Conservation (phyloP, 2,888 invertebrate genomes). For the Hecatera dysodea region DNA sequence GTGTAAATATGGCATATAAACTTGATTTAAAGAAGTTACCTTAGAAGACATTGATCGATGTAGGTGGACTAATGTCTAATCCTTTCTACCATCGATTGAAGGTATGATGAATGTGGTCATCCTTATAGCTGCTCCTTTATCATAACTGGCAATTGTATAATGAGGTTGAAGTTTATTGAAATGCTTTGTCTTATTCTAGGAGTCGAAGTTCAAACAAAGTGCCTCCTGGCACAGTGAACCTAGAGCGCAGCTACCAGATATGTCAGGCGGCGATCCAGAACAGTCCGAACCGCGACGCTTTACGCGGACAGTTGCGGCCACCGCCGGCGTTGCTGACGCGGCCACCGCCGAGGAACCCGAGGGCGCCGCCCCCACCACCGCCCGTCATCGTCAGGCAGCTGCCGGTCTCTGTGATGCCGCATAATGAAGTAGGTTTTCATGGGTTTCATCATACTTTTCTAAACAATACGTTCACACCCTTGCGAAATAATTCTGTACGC, state of each 20-base stretch:
- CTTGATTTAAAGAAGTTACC: not conserved
- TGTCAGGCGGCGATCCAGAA: constrained; percentile 98
- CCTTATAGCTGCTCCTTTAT: not conserved
- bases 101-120: not conserved
- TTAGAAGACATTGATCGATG: not conserved
- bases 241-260: constrained; percentile 98
- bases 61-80: not conserved
- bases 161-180: not conserved
- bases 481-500: too few species aligned
- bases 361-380: constrained; percentile 84
- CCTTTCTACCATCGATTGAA: not conserved
- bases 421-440: constrained; percentile 77
- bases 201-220: constrained; percentile 93
- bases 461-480: not conserved
- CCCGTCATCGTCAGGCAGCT: constrained; percentile 91
- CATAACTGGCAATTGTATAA: not conserved
- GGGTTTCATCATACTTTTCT: not conserved
- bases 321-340: constrained; percentile 94
- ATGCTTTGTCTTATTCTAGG: constrained; percentile 72
- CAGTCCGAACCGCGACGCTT: constrained; percentile 97
- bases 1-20: constrained; percentile 25
- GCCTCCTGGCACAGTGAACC: constrained; percentile 97
- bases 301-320: constrained; percentile 96
- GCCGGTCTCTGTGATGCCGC: constrained; percentile 91
- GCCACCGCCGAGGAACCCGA: constrained; percentile 80